Evolutionary conservation across 2,888 invertebrate species (phyloP).

Genomic region (Lamellibrachia satsuma): DNA sequence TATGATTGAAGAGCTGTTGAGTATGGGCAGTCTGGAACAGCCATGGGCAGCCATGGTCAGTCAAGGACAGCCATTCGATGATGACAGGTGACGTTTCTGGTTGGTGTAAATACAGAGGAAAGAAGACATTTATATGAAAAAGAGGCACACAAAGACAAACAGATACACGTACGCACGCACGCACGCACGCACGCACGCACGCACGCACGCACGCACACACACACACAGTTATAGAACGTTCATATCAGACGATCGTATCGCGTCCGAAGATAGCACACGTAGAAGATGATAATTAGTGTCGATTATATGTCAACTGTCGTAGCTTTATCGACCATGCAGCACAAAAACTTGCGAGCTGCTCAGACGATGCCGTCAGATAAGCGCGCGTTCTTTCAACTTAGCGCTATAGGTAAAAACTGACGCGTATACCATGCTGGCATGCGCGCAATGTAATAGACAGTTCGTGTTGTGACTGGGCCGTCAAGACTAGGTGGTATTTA

Average conservation of each 20-base stretch:
- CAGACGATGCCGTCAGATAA: slow-evolving; percentile 17
- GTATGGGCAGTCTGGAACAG: too few relatives aligned
- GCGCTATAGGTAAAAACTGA: background rate
- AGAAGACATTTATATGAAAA: too few relatives aligned
- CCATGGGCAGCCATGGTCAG: too few relatives aligned
- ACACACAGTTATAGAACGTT: background rate
- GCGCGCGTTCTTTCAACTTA: background rate
- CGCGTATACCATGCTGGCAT: background rate
- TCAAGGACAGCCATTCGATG: too few relatives aligned
- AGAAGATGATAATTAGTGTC: background rate
- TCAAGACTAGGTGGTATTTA: background rate
- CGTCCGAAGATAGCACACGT: background rate
- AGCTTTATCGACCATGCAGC: background rate
- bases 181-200: background rate
- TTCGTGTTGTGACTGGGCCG: background rate
- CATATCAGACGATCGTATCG: background rate
- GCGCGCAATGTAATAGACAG: background rate
- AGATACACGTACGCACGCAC: background rate
- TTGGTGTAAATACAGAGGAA: background rate
- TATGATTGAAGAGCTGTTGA: too few relatives aligned
- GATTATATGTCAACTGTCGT: background rate
- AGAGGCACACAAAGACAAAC: background rate
- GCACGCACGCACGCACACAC: background rate
- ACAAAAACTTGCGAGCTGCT: background rate
- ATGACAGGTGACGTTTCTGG: too few relatives aligned